phyloP scores from a whole-genome alignment of 2,888 invertebrate genomes.

The Hymenopus coronatus region DNA sequence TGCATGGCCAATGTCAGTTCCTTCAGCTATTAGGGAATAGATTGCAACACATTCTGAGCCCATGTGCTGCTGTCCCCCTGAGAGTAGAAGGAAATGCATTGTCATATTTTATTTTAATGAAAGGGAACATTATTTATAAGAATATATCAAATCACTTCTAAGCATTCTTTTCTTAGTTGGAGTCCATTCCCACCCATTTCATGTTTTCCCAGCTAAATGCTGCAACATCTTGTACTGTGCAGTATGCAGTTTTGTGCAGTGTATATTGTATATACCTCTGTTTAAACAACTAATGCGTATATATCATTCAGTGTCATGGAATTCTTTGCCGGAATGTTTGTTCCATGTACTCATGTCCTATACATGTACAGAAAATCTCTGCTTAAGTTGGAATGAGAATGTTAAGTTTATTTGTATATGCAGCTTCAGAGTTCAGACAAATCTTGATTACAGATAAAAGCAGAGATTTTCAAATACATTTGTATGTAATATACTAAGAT shows the following conservation, averaged over 20 bases:
- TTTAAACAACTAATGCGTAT: not conserved
- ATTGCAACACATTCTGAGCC: slow-evolving; percentile 16
- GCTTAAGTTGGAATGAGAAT: not conserved
- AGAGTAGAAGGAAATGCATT: slow-evolving; percentile 1
- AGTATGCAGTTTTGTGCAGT: not conserved
- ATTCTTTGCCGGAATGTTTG: not conserved
- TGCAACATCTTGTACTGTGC: not conserved
- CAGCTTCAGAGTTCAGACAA: not conserved
- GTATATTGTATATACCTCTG: not conserved
- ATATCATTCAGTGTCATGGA: not conserved
- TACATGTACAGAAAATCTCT: slow-evolving; percentile 13
- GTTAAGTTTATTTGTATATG: not conserved
- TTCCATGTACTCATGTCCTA: not conserved
- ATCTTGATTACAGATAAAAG: not conserved
- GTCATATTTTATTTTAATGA: not conserved
- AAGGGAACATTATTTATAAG: not conserved
- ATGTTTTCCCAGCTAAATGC: not conserved
- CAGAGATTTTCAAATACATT: slow-evolving; percentile 12
- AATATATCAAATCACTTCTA: not conserved
- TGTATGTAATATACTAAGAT: slow-evolving; percentile 3
- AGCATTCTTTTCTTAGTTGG: not conserved
- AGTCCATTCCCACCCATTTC: not conserved
- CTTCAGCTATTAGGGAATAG: not conserved
- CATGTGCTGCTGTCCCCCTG: slow-evolving; percentile 4
- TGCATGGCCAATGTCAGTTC: not conserved